These are phyloP conservation scores for Drosophila bocki DNA, from an alignment of 1,140 invertebrate species.

Conservation along the genomic window DNA sequence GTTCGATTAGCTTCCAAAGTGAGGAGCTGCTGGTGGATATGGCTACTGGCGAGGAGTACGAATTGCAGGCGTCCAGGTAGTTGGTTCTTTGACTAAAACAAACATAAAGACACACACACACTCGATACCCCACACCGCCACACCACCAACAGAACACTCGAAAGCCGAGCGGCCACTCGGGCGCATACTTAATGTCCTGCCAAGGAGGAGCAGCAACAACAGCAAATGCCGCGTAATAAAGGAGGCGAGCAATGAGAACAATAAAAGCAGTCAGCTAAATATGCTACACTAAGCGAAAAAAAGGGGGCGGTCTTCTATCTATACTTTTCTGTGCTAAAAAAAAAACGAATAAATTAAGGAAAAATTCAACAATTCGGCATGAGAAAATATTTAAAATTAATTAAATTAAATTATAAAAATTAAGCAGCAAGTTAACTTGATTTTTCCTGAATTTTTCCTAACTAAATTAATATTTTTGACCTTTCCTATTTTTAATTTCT, in stretches of 20 bases:
- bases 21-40: slow-evolving; percentile 65
- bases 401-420: not conserved
- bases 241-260: slow-evolving; percentile 4
- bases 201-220: not conserved
- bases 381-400: not conserved
- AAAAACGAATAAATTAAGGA: not conserved
- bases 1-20: slow-evolving; percentile 58
- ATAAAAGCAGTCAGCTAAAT: slow-evolving; percentile 18
- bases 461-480: not conserved
- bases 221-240: not conserved
- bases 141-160: not conserved
- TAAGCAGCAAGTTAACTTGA: not conserved
- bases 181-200: slow-evolving; percentile 50
- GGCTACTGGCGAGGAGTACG: slow-evolving; percentile 49
- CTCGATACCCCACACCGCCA: not conserved
- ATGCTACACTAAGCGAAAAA: slow-evolving; percentile 17
- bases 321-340: not conserved
- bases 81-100: slow-evolving; percentile 20
- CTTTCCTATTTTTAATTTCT: not conserved
- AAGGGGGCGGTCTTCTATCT: not conserved
- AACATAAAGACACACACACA: not conserved
- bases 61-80: slow-evolving; percentile 54
- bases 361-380: not conserved
- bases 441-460: rapidly evolving
- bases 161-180: slow-evolving; percentile 23